phyloP scores from a whole-genome alignment of 2,888 invertebrate genomes.

The Sepioteuthis lessoniana region DNA sequence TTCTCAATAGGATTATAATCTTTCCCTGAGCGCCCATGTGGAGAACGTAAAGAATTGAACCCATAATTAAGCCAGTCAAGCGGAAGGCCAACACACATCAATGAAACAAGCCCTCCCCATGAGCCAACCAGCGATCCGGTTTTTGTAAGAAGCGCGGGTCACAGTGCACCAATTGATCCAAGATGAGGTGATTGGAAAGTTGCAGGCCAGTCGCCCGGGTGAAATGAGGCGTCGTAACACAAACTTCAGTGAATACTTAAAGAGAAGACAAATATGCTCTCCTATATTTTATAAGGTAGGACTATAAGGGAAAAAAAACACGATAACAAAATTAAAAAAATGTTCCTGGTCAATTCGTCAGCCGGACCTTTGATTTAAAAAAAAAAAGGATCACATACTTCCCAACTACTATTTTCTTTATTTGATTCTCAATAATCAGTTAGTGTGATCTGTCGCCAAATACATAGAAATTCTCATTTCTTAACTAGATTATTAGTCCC shows the following conservation, averaged over 20 bases:
- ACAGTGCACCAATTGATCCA: conserved; percentile 33
- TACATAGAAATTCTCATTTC: too few relatives aligned
- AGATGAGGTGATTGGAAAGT: neutral
- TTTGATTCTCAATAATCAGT: too few relatives aligned
- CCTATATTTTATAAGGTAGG: neutral
- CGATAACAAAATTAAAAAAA: neutral
- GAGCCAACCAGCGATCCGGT: neutral
- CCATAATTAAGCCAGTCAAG: neutral
- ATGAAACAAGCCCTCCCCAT: neutral
- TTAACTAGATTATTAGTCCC: too few relatives aligned
- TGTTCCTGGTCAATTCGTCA: neutral
- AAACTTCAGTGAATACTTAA: neutral
- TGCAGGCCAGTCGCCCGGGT: neutral
- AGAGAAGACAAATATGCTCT: conserved; percentile 33
- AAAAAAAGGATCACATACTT: too few relatives aligned
- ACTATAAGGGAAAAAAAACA: neutral
- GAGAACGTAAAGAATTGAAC: neutral
- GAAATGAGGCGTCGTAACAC: neutral
- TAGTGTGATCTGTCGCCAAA: too few relatives aligned
- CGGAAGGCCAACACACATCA: conserved; percentile 10
- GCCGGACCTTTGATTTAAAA: neutral
- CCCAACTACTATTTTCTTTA: too few relatives aligned
- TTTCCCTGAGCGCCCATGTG: neutral
- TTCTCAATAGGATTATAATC: conserved; percentile 11
- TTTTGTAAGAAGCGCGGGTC: neutral